Base-by-base conservation (phyloP, 2,113 vertebrate genomes). In the Callionymus lyra region DNA sequence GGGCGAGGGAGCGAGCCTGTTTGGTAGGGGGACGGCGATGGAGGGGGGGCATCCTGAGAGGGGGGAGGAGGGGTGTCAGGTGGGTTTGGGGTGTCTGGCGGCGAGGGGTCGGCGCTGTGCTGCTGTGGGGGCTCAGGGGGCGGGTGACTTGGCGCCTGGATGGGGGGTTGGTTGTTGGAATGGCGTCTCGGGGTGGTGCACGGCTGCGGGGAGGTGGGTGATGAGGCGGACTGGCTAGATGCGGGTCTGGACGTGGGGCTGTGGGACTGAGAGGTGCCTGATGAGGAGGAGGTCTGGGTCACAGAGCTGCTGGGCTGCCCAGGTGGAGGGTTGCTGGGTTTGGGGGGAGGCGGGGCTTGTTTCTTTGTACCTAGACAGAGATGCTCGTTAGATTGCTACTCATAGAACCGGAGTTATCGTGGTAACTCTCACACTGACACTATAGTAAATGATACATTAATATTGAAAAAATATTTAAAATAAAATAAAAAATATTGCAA, bases 291-390 rank as follows among this genome's bases (percentile, higher is more conserved):
- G 56, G 83, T 39, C 9, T 54, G 40, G 58, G 46, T 67, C 3
- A 70, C 63, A 16, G 87, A 86, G 60, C 61, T 80, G 34, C 70
- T 80, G 0, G 85, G 84, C 62, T 94, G 93, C 32, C 84, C 79
- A 0, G 91, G 90, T 0, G 89, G 90, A 1, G 87, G 89, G 79
- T 89, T 93, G 38, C 82, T 74, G 5, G 93, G 94, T 52, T 97
- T 97, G 1, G 95, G 94, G 31, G 94, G 94, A 2, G 95, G 87
- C 0, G 95, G 95, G 0, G 95, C 94, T 1, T 92, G 95, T 60
- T 99, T 99, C 52, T 99, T 99, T 53, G 90, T 74, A 44, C 83
- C 95, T 97, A 79, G 2, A 73, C 40, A 10, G 5, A 50, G 48
- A 57, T 47, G 19, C 11, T 8, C 8, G 21, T 27, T 8, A 27